A percentile compares a stretch with the other conserved stretches of the same genome.
phyloP scores from a whole-genome alignment of 2,888 invertebrate genomes.

The Strigamia crassipes region DNA sequence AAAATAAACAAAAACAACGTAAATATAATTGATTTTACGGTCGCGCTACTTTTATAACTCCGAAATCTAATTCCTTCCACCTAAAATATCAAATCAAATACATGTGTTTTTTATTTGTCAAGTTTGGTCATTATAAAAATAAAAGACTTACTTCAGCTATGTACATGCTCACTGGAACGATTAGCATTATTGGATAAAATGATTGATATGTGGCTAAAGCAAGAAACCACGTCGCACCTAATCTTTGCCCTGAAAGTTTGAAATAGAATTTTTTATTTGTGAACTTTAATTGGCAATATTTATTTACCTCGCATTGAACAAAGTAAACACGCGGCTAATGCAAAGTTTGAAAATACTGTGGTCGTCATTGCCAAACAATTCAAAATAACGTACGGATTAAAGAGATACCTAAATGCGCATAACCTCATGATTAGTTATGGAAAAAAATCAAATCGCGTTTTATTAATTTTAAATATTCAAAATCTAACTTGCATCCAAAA shows the following conservation, averaged over 20 bases:
- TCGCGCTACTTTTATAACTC: background rate
- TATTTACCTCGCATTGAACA: conserved; percentile 67
- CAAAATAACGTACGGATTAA: conserved; percentile 85
- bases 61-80: background rate
- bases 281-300: conserved; percentile 45
- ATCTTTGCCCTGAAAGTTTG: conserved; percentile 39
- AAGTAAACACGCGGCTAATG: conserved; percentile 73
- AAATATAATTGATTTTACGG: background rate
- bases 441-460: background rate
- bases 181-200: conserved; percentile 72
- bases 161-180: conserved; percentile 79
- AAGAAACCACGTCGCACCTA: conserved; percentile 65
- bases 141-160: conserved; percentile 61
- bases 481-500: conserved; percentile 63
- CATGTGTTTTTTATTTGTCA: background rate
- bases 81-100: background rate
- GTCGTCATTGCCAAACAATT: conserved; percentile 89
- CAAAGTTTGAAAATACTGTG: conserved; percentile 85
- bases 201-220: conserved; percentile 81
- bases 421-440: background rate
- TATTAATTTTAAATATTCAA: background rate
- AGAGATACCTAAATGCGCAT: conserved; percentile 66
- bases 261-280: background rate
- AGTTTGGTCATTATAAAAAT: too few relatives aligned
- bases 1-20: background rate